Evolutionary conservation across 2,113 vertebrate genomes (phyloP).

Genomic region (Beaufortia kweichowensis): DNA sequence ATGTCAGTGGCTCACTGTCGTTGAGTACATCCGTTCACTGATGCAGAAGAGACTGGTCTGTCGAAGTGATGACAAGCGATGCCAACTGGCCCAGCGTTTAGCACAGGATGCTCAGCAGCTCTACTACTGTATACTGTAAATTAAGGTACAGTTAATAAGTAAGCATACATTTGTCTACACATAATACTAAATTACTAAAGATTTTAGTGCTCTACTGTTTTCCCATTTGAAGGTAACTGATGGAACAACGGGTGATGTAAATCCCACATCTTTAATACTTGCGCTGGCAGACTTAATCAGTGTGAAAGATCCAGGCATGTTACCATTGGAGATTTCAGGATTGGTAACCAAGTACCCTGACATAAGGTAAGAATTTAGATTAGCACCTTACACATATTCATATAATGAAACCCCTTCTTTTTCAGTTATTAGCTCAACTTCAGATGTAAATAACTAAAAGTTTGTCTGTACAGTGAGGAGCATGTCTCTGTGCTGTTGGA

Average conservation of each 20-base stretch:
- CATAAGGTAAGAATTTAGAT: conserved; percentile 75
- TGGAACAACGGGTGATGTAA: conserved; percentile 61
- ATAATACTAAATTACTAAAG: too few species aligned
- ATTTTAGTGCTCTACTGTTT: not conserved
- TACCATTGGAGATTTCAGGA: conserved; percentile 86
- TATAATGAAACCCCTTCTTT: not conserved
- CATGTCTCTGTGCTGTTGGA: conserved; percentile 89
- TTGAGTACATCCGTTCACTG: conserved; percentile 84
- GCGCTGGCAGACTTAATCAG: conserved; percentile 83
- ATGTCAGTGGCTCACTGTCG: conserved; percentile 80
- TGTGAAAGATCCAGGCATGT: conserved; percentile 82
- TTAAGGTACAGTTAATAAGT: too few species aligned
- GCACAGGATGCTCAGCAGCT: conserved; percentile 81
- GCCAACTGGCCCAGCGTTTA: conserved; percentile 79
- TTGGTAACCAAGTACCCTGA: conserved; percentile 87
- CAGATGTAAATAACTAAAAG: not conserved
- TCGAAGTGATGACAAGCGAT: conserved; percentile 75
- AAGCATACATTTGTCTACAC: too few species aligned
- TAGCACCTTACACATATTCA: not conserved
- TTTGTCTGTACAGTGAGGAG: conserved; percentile 79
- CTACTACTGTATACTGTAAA: too few species aligned
- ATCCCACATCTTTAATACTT: conserved; percentile 73
- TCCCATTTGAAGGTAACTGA: conserved; percentile 66
- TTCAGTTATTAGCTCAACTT: not conserved
- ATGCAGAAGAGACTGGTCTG: conserved; percentile 90